Percentiles rank a stretch among this genome's conserved stretches.
phyloP scores from a whole-genome alignment of 2,113 vertebrate genomes.

The Zingel zingel region DNA sequence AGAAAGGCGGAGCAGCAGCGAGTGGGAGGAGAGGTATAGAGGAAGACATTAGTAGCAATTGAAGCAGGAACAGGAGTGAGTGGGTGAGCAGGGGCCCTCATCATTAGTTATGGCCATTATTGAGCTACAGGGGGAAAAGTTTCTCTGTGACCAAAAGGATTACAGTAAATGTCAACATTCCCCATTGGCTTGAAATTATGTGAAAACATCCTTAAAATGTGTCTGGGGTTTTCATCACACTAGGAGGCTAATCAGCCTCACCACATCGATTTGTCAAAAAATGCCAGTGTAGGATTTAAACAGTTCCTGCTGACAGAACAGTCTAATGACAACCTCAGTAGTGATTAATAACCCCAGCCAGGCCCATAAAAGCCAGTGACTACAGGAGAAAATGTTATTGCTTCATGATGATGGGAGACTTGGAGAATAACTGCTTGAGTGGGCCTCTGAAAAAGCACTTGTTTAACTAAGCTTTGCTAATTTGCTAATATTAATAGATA shows the following conservation, averaged over 20 bases:
- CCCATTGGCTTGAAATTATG: not conserved
- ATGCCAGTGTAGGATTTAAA: slow-evolving; percentile 22
- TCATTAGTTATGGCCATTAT: slow-evolving; percentile 37
- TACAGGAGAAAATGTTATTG: slow-evolving; percentile 47
- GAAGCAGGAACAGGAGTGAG: slow-evolving; percentile 53
- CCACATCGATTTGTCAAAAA: slow-evolving; percentile 35
- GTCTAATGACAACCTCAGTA: slow-evolving; percentile 65
- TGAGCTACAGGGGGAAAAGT: not conserved
- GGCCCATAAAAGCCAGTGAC: slow-evolving; percentile 73
- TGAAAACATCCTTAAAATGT: slow-evolving; percentile 18
- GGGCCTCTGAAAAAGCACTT: not conserved
- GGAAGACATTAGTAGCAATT: slow-evolving; percentile 69
- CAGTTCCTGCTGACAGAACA: slow-evolving; percentile 74
- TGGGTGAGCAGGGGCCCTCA: slow-evolving; percentile 42
- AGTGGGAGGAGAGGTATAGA: slow-evolving; percentile 88
- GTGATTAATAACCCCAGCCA: slow-evolving; percentile 60
- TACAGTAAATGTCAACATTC: not conserved
- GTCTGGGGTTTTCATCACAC: not conserved
- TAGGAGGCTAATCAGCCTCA: not conserved
- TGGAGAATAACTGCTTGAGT: slow-evolving; percentile 3
- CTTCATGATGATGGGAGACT: slow-evolving; percentile 26
- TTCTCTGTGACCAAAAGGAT: slow-evolving; percentile 13
- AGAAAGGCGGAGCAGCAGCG: slow-evolving; percentile 85
- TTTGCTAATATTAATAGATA: not conserved
- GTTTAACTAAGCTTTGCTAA: not conserved